These are phyloP conservation scores for Gallinago paraguaiae DNA, from an alignment of 2,113 vertebrate species.

Conservation along the genomic window DNA sequence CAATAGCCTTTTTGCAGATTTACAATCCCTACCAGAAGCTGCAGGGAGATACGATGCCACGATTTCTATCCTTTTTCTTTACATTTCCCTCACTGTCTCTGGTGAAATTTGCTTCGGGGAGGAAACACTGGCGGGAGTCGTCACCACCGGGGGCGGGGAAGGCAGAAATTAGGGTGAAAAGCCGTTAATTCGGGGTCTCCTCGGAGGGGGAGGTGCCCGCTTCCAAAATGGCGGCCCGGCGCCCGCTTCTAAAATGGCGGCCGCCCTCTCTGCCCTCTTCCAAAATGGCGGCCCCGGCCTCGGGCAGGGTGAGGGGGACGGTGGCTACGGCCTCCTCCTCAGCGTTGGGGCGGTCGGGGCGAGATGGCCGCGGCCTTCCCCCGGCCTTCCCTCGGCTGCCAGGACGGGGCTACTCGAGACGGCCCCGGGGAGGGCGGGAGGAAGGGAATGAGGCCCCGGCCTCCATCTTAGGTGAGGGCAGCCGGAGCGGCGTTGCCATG, in stretches of 20 bases:
- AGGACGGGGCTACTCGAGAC: not conserved
- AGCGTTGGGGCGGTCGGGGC: fast-evolving
- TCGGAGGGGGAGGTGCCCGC: not conserved
- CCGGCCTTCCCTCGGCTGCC: fast-evolving
- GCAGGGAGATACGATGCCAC: fast-evolving
- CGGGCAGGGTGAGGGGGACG: not conserved
- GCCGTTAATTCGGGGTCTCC: fast-evolving
- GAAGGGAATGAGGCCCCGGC: fast-evolving
- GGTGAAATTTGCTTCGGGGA: not conserved
- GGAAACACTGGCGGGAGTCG: too few relatives aligned
- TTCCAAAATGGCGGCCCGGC: not conserved
- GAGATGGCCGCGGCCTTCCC: not conserved
- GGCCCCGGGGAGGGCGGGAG: not conserved
- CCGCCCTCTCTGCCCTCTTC: not conserved
- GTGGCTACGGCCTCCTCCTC: not conserved
- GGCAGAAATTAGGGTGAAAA: not conserved
- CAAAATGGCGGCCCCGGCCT: not conserved
- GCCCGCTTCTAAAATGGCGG: not conserved
- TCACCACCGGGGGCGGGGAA: fast-evolving
- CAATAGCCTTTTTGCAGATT: not conserved
- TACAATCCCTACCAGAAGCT: too few relatives aligned
- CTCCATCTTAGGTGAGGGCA: not conserved
- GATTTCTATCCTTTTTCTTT: not conserved
- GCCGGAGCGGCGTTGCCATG: not conserved
- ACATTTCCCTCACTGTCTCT: not conserved